phyloP scores from a whole-genome alignment of 2,113 vertebrate genomes.

The Alouatta palliata region DNA sequence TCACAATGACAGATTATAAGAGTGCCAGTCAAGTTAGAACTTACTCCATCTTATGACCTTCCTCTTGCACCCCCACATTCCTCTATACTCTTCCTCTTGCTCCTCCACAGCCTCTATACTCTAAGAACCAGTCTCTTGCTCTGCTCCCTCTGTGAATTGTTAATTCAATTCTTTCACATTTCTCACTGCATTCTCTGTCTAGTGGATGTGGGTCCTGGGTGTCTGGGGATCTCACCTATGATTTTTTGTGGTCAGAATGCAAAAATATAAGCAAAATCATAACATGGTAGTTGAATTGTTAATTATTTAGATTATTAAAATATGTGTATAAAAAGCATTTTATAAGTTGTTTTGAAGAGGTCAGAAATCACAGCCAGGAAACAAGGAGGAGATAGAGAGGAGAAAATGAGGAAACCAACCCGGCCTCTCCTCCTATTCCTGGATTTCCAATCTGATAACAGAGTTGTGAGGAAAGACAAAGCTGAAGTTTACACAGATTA shows the following conservation, averaged over 20 bases:
- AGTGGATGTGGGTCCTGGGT: neutral
- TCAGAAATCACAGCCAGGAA: neutral
- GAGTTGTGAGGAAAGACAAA: neutral
- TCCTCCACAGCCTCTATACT: neutral
- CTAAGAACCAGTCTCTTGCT: neutral
- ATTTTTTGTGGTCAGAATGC: neutral
- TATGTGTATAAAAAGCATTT: neutral
- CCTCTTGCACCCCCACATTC: neutral
- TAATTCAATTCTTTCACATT: neutral
- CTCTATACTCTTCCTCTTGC: too few relatives aligned
- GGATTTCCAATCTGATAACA: neutral
- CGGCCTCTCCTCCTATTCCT: neutral
- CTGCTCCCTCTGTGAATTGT: neutral
- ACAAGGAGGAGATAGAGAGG: neutral
- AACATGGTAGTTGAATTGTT: neutral
- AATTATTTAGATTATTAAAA: neutral
- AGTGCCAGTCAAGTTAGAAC: neutral
- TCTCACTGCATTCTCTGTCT: neutral
- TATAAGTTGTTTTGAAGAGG: neutral
- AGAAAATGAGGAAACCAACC: neutral
- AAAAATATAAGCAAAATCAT: neutral
- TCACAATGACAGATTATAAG: neutral
- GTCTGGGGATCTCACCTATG: neutral
- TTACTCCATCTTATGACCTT: neutral
- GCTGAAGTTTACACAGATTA: neutral